Base-by-base conservation (phyloP, 2,113 vertebrate genomes). In the Cinclus cinclus region DNA sequence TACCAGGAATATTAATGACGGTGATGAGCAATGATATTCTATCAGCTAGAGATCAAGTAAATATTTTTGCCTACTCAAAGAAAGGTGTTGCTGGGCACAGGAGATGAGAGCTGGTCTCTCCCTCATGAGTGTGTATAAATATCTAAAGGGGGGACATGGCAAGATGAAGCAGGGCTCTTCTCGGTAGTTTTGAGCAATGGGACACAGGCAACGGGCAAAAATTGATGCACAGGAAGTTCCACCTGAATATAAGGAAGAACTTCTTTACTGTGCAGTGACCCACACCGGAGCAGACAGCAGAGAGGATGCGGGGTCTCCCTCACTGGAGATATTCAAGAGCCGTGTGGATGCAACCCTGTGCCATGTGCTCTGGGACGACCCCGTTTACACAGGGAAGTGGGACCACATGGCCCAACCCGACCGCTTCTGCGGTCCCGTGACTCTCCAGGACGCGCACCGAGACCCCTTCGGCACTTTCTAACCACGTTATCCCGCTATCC, bases 51-150 rank as follows among this genome's bases (percentile, higher is more conserved):
- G 27, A 73, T 8, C 22, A 21, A 52, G 21, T n/a, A 31, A 23
- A 11, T n/a, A 28, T 63, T 68, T 50, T 27, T 50, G 46, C 18
- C 37, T 28, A n/a, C 39, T 23, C 71, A 47, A 6, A 59, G 1
- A 5, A 71, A n/a, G 47, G 74, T n/a, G 55, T 39, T 41, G 31
- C 31, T 3, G 22, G 37, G 37, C 27, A 28, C 33, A 33, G 64
- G 41, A 23, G 15, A 50, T 0, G 1, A n/a, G 39, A 22, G 15
- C 39, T 27, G 12, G 7, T n/a, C 37, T 75, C 33, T 59, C 9
- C 13, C 44, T 24, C 37, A 74, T 8, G 11, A 30, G 0, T 24
- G 33, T 52, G 33, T 21, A 24, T 17, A 67, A 74, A 59, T 52
- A 52, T 11, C 33, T 59, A 31, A 58, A 46, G 21, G 5, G 6